phyloP scores from a whole-genome alignment of 1,140 invertebrate genomes.

The Phortica variegata region DNA sequence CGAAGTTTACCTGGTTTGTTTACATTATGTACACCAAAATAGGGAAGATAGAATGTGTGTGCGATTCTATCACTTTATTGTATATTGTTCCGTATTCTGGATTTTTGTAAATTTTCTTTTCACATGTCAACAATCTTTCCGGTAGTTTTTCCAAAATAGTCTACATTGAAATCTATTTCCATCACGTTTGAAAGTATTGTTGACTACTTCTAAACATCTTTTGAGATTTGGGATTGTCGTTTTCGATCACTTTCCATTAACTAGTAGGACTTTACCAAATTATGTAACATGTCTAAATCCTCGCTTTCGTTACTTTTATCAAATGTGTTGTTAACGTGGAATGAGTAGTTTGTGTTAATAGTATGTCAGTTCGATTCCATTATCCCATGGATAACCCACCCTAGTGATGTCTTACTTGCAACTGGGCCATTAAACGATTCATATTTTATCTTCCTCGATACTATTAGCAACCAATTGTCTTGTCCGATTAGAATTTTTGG shows the following conservation, averaged over 20 bases:
- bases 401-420: no score
- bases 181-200: conserved; percentile 1
- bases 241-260: neutral
- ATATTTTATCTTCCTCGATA: neutral
- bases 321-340: neutral
- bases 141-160: conserved; percentile 14
- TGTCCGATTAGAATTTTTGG: conserved; percentile 1
- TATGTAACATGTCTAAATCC: neutral
- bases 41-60: conserved; percentile 8
- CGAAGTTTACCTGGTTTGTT: conserved; percentile 15
- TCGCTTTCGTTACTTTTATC: neutral
- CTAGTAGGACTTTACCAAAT: no score
- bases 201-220: conserved; percentile 3
- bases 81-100: no score
- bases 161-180: conserved; percentile 7
- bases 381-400: conserved; percentile 6
- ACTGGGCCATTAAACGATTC: neutral
- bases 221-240: conserved; percentile 1
- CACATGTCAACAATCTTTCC: conserved; percentile 1
- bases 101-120: conserved; percentile 13
- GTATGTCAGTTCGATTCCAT: neutral
- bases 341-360: no score
- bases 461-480: neutral
- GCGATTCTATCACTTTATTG: no score
- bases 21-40: conserved; percentile 11